These are phyloP conservation scores for Hoplostethus atlanticus DNA, from an alignment of 2,797 vertebrate species.

Conservation along the genomic window DNA sequence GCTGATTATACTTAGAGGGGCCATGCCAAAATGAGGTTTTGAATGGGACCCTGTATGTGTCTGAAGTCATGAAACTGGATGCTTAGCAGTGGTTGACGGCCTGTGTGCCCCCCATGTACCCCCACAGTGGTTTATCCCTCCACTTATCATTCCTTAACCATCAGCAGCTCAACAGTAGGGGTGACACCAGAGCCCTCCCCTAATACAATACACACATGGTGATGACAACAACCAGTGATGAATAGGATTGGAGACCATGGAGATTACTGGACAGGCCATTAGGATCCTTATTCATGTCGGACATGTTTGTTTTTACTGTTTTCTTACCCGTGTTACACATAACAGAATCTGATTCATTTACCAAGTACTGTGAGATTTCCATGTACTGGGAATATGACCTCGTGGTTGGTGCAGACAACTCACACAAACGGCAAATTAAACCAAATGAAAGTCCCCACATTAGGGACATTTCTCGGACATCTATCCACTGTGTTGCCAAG, in stretches of 20 bases:
- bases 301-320: conserved; percentile 63
- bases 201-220: conserved; percentile 63
- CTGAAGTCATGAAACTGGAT: conserved; percentile 67
- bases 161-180: conserved; percentile 64
- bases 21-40: conserved; percentile 26
- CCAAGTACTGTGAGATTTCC: not conserved
- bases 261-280: conserved; percentile 64
- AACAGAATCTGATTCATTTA: conserved; percentile 28
- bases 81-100: conserved; percentile 54
- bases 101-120: conserved; percentile 30
- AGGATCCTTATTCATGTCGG: conserved; percentile 45
- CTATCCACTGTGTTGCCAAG: conserved; percentile 43
- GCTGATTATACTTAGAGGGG: conserved; percentile 17
- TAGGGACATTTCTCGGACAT: conserved; percentile 29
- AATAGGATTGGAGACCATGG: conserved; percentile 43
- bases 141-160: conserved; percentile 78
- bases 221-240: conserved; percentile 67
- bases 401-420: not conserved
- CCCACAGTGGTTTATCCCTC: conserved; percentile 66
- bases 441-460: conserved; percentile 17
- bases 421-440: conserved; percentile 10
- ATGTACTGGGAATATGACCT: not conserved
- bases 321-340: conserved; percentile 40
- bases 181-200: conserved; percentile 62
- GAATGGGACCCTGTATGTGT: conserved; percentile 52